Base-by-base conservation (phyloP, 2,113 vertebrate species). In the Sinocyclocheilus maitianheensis region DNA sequence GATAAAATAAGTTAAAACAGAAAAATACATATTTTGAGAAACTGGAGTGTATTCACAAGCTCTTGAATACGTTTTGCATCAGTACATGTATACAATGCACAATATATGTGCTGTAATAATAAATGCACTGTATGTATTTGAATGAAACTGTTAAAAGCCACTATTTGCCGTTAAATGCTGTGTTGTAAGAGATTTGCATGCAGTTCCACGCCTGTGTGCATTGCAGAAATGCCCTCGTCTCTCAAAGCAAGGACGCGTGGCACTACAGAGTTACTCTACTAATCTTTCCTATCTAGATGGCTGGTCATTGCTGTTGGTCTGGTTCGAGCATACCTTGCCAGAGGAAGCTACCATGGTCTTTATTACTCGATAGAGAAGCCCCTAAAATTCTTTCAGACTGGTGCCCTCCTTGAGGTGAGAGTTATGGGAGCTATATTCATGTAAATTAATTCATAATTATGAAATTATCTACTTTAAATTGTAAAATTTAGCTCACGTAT, bases 311-410 rank as follows among this genome's bases (percentile, higher is more conserved):
- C 98, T 0, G 98, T 99, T 90, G 98, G 98, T 37, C 91, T 99
- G 77, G 97, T 97, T 83, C 95, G 98, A 91, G 97, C 98, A 0
- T 99, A 98, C 90, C 91, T 99, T 91, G 95, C 97, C 87, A 98
- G 97, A 92, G 97, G 98, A 63, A 99, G 97, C 91, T 97, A 98
- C 92, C 98, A 99, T 7, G 98, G 96, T 46, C 96, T 99, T 83
- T 99, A 99, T 92, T 98, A 98, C 90, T 97, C 97, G 12, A 99
- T 99, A 92, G 98, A 99, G 93, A 99, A 97, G 85, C 98, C 98
- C 20, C 92, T 99, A 88, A 99, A 99, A 91, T 99, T 99, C 95
- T 99, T 99, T 93, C 98, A 99, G 67, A 99, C 98, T 14, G 97
- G 96, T 90, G 97, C 97, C 55, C 91, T 99, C 85, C 93, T 99